phyloP scores from a whole-genome alignment of 1,140 invertebrate species.

The Panulirus ornatus region DNA sequence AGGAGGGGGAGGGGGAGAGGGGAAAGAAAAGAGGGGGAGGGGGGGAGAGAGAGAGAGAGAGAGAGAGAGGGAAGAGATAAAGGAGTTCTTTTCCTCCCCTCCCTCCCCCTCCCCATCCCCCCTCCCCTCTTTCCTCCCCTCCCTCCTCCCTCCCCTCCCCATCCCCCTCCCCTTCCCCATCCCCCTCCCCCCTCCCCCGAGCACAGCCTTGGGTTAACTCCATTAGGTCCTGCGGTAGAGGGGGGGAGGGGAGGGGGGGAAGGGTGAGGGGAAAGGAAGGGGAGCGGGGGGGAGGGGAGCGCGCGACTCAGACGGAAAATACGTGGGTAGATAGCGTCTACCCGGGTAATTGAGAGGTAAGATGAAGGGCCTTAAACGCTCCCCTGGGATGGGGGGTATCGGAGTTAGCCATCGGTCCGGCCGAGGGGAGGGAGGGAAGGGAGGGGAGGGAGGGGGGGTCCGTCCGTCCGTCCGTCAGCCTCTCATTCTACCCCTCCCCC shows the following conservation, averaged over 20 bases:
- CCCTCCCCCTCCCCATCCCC: background rate
- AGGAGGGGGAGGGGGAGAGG: background rate
- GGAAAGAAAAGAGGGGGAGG: background rate
- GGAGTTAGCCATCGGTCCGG: slow-evolving; percentile 53
- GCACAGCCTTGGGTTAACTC: slow-evolving; percentile 23
- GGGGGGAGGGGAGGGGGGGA: too few species aligned
- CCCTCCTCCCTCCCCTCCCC: background rate
- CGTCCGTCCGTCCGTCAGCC: too few species aligned
- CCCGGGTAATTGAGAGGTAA: slow-evolving; percentile 70
- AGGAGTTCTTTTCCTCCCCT: background rate
- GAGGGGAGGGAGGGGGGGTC: background rate
- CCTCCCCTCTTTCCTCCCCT: background rate
- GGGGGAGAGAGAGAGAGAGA: background rate
- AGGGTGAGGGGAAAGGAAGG: too few species aligned
- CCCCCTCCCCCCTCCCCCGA: background rate
- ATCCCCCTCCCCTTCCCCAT: background rate
- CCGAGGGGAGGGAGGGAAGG: background rate
- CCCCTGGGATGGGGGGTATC: slow-evolving; percentile 45
- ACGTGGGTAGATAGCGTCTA: slow-evolving; percentile 62
- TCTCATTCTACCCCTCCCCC: background rate
- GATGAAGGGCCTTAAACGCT: slow-evolving; percentile 67
- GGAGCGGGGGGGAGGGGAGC: too few species aligned
- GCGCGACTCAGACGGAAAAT: slow-evolving; percentile 62
- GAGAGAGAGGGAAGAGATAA: too few species aligned
- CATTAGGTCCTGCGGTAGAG: slow-evolving; percentile 61